Percentiles rank a stretch among this genome's conserved stretches.
Conservation (phyloP, 2,113 vertebrate species). For the Carettochelys insculpta region DNA sequence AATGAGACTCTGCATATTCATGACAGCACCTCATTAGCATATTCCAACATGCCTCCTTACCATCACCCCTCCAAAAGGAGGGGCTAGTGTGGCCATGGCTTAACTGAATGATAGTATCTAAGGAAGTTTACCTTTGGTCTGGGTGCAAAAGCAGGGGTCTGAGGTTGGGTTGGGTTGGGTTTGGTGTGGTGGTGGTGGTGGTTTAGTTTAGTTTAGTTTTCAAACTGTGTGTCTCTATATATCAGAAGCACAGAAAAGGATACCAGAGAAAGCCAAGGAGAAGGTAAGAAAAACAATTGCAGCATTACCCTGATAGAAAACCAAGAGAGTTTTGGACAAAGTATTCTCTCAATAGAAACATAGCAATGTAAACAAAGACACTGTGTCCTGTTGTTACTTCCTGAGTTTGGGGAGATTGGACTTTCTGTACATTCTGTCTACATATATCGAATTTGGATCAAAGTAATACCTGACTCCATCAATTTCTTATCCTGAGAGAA, state of each 20-base stretch:
- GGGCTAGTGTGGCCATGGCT: too few species aligned
- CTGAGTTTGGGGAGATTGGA: not conserved
- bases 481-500: not conserved
- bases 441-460: not conserved
- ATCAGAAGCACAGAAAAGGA: not conserved
- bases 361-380: not conserved
- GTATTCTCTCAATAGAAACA: not conserved
- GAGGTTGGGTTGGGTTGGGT: not conserved
- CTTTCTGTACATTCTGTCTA: not conserved
- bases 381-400: not conserved
- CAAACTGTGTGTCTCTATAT: not conserved
- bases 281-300: not conserved
- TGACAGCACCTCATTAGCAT: too few species aligned
- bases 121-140: not conserved
- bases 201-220: too few species aligned
- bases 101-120: not conserved
- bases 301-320: not conserved
- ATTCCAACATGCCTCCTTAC: too few species aligned
- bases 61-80: too few species aligned
- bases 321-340: not conserved
- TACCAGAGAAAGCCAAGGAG: not conserved
- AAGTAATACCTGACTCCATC: not conserved
- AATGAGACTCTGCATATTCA: too few species aligned
- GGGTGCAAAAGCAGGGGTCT: not conserved
- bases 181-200: too few species aligned